A percentile compares a stretch with the other conserved stretches of the same genome.
These are phyloP conservation scores for Peromyscus polionotus DNA, from an alignment of 2,113 vertebrate genomes.

Conservation along the genomic window DNA sequence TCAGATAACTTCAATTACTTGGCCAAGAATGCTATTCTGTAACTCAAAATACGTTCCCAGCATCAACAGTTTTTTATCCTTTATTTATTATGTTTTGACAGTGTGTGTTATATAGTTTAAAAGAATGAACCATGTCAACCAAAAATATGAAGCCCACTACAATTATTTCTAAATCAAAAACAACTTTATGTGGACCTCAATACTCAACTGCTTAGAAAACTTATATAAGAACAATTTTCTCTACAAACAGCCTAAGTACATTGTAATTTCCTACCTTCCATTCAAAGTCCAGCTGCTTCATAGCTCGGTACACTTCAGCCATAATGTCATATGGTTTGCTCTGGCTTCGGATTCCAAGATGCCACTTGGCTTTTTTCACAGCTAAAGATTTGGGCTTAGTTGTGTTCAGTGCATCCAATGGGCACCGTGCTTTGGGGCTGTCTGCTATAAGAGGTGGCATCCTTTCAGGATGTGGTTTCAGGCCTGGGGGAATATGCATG, in stretches of 20 bases:
- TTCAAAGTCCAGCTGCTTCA: slow-evolving; percentile 97
- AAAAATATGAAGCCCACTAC: slow-evolving; percentile 15
- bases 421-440: slow-evolving; percentile 96
- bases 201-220: not conserved
- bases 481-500: slow-evolving; percentile 94
- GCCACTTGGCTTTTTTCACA: slow-evolving; percentile 99
- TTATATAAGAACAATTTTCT: not conserved
- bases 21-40: slow-evolving; percentile 67
- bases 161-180: slow-evolving; percentile 50
- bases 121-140: slow-evolving; percentile 45
- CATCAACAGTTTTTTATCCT: slow-evolving; percentile 46
- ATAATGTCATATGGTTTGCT: slow-evolving; percentile 98
- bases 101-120: not conserved
- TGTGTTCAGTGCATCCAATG: slow-evolving; percentile 98
- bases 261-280: slow-evolving; percentile 94
- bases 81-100: not conserved
- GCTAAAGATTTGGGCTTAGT: slow-evolving; percentile 96
- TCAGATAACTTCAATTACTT: slow-evolving; percentile 53
- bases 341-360: slow-evolving; percentile 98
- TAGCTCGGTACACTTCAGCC: slow-evolving; percentile 98
- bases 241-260: not conserved
- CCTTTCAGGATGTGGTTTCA: slow-evolving; percentile 97
- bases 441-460: slow-evolving; percentile 97
- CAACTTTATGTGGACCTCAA: not conserved
- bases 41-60: slow-evolving; percentile 75